These are phyloP conservation scores for Bombus fervidus DNA, from an alignment of 1,140 invertebrate genomes.

Conservation along the genomic window DNA sequence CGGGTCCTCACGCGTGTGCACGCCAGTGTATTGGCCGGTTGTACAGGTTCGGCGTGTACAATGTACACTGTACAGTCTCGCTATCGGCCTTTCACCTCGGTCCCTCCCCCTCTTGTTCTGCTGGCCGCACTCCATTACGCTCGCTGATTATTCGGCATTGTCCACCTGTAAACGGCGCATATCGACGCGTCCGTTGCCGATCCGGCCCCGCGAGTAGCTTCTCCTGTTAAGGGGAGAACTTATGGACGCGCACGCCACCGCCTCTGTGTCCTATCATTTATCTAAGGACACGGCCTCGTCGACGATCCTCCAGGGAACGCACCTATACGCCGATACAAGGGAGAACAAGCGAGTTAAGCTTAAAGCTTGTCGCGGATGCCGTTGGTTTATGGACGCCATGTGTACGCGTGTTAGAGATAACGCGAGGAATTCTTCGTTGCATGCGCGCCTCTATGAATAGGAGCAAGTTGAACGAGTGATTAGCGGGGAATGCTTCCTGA, in stretches of 20 bases:
- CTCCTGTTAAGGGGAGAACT: slow-evolving; percentile 18
- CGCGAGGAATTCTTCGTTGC: background rate
- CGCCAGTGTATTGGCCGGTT: background rate
- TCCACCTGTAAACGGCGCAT: slow-evolving; percentile 68
- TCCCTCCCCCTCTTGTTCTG: slow-evolving; percentile 17
- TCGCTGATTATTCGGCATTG: slow-evolving; percentile 69
- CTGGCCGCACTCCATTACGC: slow-evolving; percentile 62
- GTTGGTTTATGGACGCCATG: background rate
- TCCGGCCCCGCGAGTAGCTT: slow-evolving; percentile 37
- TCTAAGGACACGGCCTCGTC: background rate
- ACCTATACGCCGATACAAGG: background rate
- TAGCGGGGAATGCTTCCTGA: background rate
- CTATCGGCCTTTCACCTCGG: slow-evolving; percentile 44
- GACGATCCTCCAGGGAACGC: slow-evolving; percentile 5
- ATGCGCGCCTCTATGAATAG: background rate
- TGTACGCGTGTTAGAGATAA: background rate
- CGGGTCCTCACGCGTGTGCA: slow-evolving; percentile 49
- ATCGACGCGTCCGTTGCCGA: slow-evolving; percentile 57
- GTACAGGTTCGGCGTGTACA: no score
- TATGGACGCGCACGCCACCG: slow-evolving; percentile 15
- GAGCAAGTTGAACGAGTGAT: background rate
- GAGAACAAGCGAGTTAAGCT: background rate
- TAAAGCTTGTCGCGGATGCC: no score
- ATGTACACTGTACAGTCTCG: slow-evolving; percentile 38
- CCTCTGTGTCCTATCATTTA: slow-evolving; percentile 35